phyloP scores from a whole-genome alignment of 2,797 vertebrate species.

The Crypturellus tataupa region DNA sequence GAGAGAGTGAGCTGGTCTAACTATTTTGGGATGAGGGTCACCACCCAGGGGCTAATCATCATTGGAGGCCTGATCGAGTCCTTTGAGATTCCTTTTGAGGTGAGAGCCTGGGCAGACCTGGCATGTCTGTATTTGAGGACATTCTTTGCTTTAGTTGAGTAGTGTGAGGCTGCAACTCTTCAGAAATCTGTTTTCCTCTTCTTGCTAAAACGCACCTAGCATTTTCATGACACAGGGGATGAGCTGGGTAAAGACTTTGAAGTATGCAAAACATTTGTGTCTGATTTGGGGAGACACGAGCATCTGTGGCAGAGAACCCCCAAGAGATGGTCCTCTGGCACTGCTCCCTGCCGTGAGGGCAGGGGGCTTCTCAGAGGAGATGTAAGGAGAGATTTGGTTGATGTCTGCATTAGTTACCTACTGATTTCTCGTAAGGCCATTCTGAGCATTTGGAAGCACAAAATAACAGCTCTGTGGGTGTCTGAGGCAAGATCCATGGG shows the following conservation, averaged over 20 bases:
- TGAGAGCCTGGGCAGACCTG: constrained; percentile 51
- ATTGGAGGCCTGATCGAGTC: constrained; percentile 86
- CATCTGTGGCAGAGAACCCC: not conserved
- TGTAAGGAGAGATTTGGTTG: not conserved
- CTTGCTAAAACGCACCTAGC: not conserved
- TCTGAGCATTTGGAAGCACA: not conserved
- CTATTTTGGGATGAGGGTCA: constrained; percentile 83
- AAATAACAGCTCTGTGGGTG: not conserved
- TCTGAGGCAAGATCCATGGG: not conserved
- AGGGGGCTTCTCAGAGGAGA: not conserved
- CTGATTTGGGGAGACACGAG: not conserved
- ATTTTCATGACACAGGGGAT: rapidly evolving
- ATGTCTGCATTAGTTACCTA: not conserved
- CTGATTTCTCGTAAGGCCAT: not conserved
- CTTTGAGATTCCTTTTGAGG: constrained; percentile 90
- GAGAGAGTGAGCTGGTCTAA: constrained; percentile 88
- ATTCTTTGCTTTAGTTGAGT: not conserved
- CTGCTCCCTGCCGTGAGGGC: not conserved
- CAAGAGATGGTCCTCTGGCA: not conserved
- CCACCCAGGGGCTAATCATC: constrained; percentile 85
- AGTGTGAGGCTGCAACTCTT: not conserved
- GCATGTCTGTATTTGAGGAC: not conserved
- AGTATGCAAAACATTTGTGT: not conserved
- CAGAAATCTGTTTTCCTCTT: not conserved
- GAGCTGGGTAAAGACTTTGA: not conserved